phyloP scores from a whole-genome alignment of 2,797 vertebrate species.

The Acanthurus tractus region DNA sequence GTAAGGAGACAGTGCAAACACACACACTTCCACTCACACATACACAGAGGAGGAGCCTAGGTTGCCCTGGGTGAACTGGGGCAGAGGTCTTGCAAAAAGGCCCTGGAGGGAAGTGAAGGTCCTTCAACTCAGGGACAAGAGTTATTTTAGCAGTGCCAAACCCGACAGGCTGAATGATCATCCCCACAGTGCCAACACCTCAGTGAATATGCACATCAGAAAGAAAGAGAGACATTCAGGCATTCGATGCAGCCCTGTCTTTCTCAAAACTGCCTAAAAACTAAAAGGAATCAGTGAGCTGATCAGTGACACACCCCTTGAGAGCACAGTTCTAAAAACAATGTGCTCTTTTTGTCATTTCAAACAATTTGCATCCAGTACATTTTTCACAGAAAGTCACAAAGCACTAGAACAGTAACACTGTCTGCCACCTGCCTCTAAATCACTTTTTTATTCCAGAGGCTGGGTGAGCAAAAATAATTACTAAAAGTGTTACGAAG shows the following conservation, averaged over 20 bases:
- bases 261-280: constrained; percentile 9
- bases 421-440: constrained; percentile 54
- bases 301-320: constrained; percentile 31
- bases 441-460: constrained; percentile 61
- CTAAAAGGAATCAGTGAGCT: constrained; percentile 21
- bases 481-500: constrained; percentile 60
- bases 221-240: constrained; percentile 12
- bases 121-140: constrained; percentile 68
- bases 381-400: constrained; percentile 41
- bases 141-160: constrained; percentile 69
- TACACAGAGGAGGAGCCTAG: constrained; percentile 80
- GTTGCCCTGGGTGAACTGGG: constrained; percentile 85
- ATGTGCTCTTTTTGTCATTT: constrained; percentile 50
- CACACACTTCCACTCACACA: constrained; percentile 51
- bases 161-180: constrained; percentile 56
- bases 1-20: constrained; percentile 71
- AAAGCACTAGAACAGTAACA: constrained; percentile 46
- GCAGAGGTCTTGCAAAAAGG: constrained; percentile 81
- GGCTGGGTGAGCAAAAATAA: constrained; percentile 62
- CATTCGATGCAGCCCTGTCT: constrained; percentile 5
- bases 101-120: constrained; percentile 75
- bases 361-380: constrained; percentile 29
- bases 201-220: constrained; percentile 34
- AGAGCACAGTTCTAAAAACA: constrained; percentile 28
- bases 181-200: constrained; percentile 32